Base-by-base conservation (phyloP, 1,140 invertebrate genomes). In the Contarinia nasturtii region DNA sequence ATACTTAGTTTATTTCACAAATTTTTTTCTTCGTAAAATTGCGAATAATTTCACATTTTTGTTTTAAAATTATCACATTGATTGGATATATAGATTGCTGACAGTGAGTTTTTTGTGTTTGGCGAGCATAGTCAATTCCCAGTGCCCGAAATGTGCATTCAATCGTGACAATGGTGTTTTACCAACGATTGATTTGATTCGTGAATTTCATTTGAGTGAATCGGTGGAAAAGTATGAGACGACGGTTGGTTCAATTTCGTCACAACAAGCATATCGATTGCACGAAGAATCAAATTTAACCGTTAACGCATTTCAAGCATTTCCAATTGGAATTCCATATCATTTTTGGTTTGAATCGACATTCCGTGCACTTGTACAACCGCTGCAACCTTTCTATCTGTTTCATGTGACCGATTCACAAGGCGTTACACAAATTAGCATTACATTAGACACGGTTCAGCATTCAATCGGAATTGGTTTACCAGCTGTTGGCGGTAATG, bases 241-340 rank as follows among this genome's bases (percentile, higher is more conserved):
- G 52, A 82, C 86, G 1, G 64, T 71, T 46, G 85, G 85, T 2
- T 83, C 82, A 0, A 79, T 76, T 61, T 60, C 71, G 10, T 64
- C 82, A 54, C 85, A 88, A 63, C 81, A 74, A 2, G 84, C 83
- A 0, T 88, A 82, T 57, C 68, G 81, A 50, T 65, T 89, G 19
- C 76, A 81, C 41, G 71, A 68, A 54, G 69, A 75, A 38, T 74
- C 80, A 10, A 76, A 86, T 63, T 60, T 87, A 21, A 76, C 74
- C 1, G 57, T 82, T 19, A 71, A 2, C 77, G 81, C 45, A 73
- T 72, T 81, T 82, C 63, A 64, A 57, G 59, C 50, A 2, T 47
- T 53, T 49, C 51, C 52, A 2, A 19, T 5, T 22, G 80, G 79
- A 7, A 58, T 82, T 43, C 80, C 81, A 2, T 69, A 78, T 34